These are phyloP conservation scores for Tragelaphus oryx DNA, from an alignment of 2,797 vertebrate genomes.

Conservation along the genomic window DNA sequence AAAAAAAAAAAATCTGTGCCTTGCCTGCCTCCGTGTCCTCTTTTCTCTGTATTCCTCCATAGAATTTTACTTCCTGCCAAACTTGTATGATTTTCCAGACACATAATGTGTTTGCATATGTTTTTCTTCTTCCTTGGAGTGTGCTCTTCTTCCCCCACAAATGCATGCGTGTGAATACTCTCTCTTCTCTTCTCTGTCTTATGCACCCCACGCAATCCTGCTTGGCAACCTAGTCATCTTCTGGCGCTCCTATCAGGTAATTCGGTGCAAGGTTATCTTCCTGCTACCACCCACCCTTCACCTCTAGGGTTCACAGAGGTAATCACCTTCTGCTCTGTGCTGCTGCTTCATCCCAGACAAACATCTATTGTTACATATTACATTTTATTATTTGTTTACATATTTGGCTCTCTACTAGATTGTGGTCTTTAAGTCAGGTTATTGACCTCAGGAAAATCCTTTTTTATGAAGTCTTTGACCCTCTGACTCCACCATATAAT, in stretches of 20 bases:
- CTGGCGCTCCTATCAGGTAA: not conserved
- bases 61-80: not conserved
- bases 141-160: not conserved
- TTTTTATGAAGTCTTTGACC: conserved; percentile 28
- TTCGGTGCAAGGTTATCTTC: not conserved
- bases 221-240: not conserved
- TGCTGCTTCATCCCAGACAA: not conserved
- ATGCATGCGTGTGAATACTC: not conserved
- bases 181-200: not conserved
- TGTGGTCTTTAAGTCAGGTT: not conserved
- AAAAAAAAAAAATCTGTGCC: not conserved
- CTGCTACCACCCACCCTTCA: not conserved
- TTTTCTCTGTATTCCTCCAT: not conserved
- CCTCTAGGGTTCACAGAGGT: not conserved
- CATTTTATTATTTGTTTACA: conserved; percentile 42
- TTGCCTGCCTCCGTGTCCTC: not conserved
- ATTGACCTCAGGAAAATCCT: not conserved
- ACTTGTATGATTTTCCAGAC: not conserved
- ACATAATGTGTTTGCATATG: not conserved
- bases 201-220: not conserved
- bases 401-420: not conserved
- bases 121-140: not conserved
- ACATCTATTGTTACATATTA: not conserved
- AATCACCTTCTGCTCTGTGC: not conserved
- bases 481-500: not conserved